phyloP scores from a whole-genome alignment of 2,113 vertebrate genomes.

The Scartelaos histophorus region DNA sequence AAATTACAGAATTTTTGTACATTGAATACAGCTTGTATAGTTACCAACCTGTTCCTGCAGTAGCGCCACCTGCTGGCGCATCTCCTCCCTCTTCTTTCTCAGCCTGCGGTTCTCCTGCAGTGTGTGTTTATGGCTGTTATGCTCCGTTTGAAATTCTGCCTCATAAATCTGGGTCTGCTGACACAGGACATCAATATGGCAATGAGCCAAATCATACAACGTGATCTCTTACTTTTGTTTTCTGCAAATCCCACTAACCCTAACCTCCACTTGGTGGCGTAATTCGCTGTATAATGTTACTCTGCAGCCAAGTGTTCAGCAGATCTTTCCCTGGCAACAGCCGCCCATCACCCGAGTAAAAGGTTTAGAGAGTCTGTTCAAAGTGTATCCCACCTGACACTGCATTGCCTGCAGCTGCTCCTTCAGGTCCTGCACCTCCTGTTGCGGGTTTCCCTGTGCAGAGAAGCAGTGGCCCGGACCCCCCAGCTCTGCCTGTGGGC shows the following conservation, averaged over 20 bases:
- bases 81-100: conserved; percentile 76
- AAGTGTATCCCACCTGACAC: conserved; percentile 69
- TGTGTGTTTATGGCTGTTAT: conserved; percentile 77
- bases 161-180: conserved; percentile 80
- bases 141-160: conserved; percentile 78
- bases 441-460: conserved; percentile 27
- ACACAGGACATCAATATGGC: conserved; percentile 34
- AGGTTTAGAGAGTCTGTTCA: conserved; percentile 17
- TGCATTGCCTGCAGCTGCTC: conserved; percentile 75
- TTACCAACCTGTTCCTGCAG: conserved; percentile 79
- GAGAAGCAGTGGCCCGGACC: conserved; percentile 23
- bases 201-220: conserved; percentile 19
- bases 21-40: not conserved
- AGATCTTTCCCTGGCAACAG: conserved; percentile 67
- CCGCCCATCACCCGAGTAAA: conserved; percentile 24
- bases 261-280: conserved; percentile 68
- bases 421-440: conserved; percentile 72
- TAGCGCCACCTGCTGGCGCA: conserved; percentile 79
- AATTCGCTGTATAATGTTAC: conserved; percentile 39
- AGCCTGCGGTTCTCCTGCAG: conserved; percentile 78
- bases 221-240: conserved; percentile 12
- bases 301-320: conserved; percentile 13
- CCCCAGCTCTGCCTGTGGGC: conserved; percentile 9
- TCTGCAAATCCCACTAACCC: not conserved
- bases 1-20: not conserved